Evolutionary conservation across 2,113 vertebrate genomes (phyloP).

Genomic region (Neopipo cinnamomea): DNA sequence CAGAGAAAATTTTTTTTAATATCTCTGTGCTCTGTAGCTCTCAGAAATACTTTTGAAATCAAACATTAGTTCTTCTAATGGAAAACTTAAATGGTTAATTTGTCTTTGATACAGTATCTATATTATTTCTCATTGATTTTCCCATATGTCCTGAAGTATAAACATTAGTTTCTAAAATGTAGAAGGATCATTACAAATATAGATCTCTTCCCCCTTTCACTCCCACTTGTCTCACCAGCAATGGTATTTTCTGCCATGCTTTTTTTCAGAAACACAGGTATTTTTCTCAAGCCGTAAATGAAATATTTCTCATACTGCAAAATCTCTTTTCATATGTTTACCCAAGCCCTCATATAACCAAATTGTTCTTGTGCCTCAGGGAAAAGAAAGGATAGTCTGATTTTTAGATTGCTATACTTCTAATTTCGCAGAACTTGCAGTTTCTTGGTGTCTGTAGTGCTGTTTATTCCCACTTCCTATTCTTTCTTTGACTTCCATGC

Average conservation of each 20-base stretch:
- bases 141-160: not conserved
- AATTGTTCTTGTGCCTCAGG: not conserved
- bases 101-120: not conserved
- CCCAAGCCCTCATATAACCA: not conserved
- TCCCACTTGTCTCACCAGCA: not conserved
- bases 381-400: not conserved
- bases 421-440: not conserved
- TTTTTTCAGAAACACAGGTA: not conserved
- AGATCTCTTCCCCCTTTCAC: not conserved
- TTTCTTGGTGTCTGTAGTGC: not conserved
- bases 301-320: not conserved
- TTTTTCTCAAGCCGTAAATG: not conserved
- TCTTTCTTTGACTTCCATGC: not conserved
- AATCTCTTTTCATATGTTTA: not conserved
- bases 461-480: not conserved
- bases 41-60: not conserved
- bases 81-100: not conserved
- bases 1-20: not conserved
- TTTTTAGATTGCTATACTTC: not conserved
- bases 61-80: not conserved
- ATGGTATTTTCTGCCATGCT: not conserved
- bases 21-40: not conserved
- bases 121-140: not conserved
- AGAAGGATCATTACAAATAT: not conserved
- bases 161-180: not conserved